Conservation (phyloP, 2,797 vertebrate genomes). For the Labroides dimidiatus region DNA sequence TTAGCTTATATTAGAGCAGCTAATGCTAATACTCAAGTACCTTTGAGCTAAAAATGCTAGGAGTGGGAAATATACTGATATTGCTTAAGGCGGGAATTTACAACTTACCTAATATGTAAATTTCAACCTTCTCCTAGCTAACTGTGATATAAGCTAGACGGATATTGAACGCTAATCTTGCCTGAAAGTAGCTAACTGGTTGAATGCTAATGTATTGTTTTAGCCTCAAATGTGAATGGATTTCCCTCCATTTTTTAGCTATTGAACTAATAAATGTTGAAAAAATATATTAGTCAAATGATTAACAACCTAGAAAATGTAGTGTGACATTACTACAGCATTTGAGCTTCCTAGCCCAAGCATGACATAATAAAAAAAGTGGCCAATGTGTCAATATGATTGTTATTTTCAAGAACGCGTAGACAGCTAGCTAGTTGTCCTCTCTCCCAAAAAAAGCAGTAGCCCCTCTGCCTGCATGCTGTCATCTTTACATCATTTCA, state of each 20-base stretch:
- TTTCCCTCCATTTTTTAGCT: too few species aligned
- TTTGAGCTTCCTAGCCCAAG: neutral
- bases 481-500: constrained; percentile 65
- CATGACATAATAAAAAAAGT: neutral
- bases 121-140: too few species aligned
- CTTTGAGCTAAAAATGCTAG: too few species aligned
- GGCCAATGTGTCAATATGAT: neutral
- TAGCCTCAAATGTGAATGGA: too few species aligned
- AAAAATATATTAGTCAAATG: neutral
- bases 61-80: too few species aligned
- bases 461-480: constrained; percentile 66
- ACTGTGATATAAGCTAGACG: too few species aligned
- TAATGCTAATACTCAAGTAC: neutral
- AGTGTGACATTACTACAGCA: neutral
- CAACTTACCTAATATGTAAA: too few species aligned
- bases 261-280: too few species aligned
- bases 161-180: neutral
- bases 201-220: neutral
- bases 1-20: too few species aligned
- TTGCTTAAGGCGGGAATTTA: too few species aligned
- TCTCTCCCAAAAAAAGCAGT: constrained; percentile 35
- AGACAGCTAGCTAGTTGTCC: constrained; percentile 24
- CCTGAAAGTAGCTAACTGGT: neutral
- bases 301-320: neutral
- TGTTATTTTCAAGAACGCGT: constrained; percentile 6